These are phyloP conservation scores for Sisyra nigra DNA, from an alignment of 2,888 invertebrate genomes.

Conservation along the genomic window DNA sequence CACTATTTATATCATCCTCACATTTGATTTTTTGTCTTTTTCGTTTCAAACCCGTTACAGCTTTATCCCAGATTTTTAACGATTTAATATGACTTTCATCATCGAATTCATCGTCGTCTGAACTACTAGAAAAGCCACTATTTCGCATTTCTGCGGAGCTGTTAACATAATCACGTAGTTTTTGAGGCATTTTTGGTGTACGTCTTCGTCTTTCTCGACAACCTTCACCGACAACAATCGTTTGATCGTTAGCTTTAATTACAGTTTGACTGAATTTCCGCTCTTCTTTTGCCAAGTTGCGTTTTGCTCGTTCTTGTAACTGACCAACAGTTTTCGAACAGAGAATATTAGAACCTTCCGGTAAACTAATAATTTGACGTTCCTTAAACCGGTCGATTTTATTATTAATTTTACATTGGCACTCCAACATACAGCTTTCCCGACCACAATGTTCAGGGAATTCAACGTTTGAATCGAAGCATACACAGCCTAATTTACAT, in stretches of 20 bases:
- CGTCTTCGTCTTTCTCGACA: conserved; percentile 33
- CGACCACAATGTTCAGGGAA: conserved; percentile 43
- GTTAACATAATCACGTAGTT: conserved; percentile 37
- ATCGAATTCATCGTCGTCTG: conserved; percentile 14
- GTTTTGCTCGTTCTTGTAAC: conserved; percentile 33
- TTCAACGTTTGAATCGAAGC: conserved; percentile 36
- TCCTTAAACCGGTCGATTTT: conserved; percentile 14
- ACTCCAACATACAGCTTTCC: conserved; percentile 42
- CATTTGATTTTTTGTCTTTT: conserved; percentile 1
- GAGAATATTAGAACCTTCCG: conserved; percentile 20
- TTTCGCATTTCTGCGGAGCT: conserved; percentile 11
- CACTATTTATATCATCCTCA: conserved; percentile 1
- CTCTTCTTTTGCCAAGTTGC: conserved; percentile 46
- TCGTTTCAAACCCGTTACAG: conserved; percentile 10
- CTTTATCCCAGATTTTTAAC: neutral
- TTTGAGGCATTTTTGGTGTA: conserved; percentile 41
- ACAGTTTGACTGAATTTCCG: conserved; percentile 58
- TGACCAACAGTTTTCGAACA: conserved; percentile 21
- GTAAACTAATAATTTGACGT: conserved; percentile 17
- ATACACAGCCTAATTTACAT: conserved; percentile 51
- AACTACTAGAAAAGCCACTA: conserved; percentile 9
- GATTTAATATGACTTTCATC: conserved; percentile 5
- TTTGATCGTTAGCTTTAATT: conserved; percentile 44
- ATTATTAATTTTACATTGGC: conserved; percentile 25
- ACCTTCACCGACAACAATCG: conserved; percentile 40